A percentile compares a stretch with the other conserved stretches of the same genome.
Conservation (phyloP, 2,113 vertebrate genomes). For the Oxyura jamaicensis region DNA sequence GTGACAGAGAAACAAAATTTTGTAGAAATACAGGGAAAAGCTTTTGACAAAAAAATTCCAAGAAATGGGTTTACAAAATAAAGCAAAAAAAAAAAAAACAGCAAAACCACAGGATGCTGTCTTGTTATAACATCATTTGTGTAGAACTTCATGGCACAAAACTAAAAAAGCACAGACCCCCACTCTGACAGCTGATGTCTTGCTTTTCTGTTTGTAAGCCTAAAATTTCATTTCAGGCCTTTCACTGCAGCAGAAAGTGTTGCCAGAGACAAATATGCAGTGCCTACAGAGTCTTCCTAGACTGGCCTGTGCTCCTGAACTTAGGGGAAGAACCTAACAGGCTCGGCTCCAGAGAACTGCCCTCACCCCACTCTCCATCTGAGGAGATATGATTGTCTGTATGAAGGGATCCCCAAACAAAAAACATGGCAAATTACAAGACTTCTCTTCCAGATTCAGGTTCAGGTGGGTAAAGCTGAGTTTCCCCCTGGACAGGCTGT, state of each 20-base stretch:
- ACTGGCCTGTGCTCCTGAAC: not conserved
- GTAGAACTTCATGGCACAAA: not conserved
- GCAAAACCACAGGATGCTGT: not conserved
- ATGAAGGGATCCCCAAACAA: not conserved
- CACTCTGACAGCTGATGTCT: not conserved
- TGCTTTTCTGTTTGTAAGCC: not conserved
- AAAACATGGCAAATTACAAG: not conserved
- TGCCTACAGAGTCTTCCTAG: not conserved
- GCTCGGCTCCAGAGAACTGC: not conserved
- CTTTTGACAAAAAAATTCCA: not conserved
- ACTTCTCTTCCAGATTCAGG: not conserved
- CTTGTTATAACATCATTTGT: not conserved
- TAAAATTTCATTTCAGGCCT: not conserved
- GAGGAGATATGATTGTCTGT: not conserved
- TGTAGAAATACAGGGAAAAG: not conserved
- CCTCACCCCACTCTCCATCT: accelerated
- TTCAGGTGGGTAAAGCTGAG: not conserved
- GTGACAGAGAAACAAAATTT: not conserved
- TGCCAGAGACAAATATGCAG: not conserved
- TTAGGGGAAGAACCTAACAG: not conserved
- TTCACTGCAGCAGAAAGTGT: not conserved
- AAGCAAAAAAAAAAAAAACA: not conserved
- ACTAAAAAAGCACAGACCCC: not conserved
- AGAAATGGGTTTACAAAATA: not conserved
- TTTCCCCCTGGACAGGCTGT: not conserved